Evolutionary conservation across 2,113 vertebrate genomes (phyloP).

Genomic region (Larimichthys crocea): DNA sequence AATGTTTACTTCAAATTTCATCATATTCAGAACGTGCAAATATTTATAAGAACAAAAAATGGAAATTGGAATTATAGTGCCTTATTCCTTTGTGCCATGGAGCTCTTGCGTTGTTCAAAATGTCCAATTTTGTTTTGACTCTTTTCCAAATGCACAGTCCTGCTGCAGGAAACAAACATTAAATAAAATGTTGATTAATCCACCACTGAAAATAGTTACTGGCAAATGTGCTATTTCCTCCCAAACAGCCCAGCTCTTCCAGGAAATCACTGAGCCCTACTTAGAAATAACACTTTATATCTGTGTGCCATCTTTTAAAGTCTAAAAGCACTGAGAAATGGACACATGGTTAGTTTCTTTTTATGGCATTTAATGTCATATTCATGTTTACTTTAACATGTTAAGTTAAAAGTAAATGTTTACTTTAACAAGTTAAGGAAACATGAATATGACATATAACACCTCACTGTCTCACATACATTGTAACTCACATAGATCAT

Average conservation of each 20-base stretch:
- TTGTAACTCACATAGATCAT: not conserved
- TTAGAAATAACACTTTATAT: not conserved
- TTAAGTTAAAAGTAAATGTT: too few relatives aligned
- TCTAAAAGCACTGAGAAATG: too few relatives aligned
- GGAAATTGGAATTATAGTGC: too few relatives aligned
- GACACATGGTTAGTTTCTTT: not conserved
- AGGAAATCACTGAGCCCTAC: not conserved
- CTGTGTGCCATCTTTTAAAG: not conserved
- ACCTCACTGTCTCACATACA: too few relatives aligned
- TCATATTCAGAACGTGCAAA: too few relatives aligned
- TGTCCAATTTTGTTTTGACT: too few relatives aligned
- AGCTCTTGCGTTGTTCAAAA: not conserved
- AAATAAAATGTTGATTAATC: not conserved
- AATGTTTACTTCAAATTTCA: too few relatives aligned
- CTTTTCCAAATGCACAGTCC: too few relatives aligned
- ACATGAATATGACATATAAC: not conserved
- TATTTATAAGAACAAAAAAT: too few relatives aligned
- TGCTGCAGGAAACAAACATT: not conserved
- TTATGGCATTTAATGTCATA: not conserved
- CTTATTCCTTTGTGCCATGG: too few relatives aligned
- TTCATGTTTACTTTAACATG: too few relatives aligned
- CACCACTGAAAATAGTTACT: not conserved
- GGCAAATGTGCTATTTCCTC: not conserved
- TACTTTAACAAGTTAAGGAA: too few relatives aligned
- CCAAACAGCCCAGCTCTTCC: not conserved